Evolutionary conservation across 2,797 vertebrate genomes (phyloP).

Genomic region (Artibeus lituratus): DNA sequence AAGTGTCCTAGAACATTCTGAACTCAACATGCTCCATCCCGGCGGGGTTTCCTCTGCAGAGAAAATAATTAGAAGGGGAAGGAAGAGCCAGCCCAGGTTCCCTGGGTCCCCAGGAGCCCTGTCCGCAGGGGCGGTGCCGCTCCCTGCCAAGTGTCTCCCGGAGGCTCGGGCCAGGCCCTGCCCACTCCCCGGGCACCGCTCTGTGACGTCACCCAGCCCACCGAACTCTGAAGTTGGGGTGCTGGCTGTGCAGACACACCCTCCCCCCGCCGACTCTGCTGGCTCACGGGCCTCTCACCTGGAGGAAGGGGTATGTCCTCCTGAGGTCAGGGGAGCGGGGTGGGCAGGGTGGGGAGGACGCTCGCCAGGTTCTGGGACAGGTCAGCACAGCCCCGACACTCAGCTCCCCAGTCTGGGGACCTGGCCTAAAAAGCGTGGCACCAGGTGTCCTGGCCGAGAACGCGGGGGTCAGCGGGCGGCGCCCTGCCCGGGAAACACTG

Average conservation of each 20-base stretch:
- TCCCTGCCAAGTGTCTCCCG: not conserved
- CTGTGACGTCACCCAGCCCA: too few species aligned
- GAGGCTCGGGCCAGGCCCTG: accelerated
- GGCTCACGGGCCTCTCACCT: not conserved
- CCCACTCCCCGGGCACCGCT: accelerated
- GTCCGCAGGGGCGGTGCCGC: accelerated
- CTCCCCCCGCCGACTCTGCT: accelerated
- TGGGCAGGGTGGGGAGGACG: not conserved
- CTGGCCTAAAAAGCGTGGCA: not conserved
- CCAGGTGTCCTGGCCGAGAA: accelerated
- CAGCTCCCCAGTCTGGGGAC: too few species aligned
- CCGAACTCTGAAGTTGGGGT: not conserved
- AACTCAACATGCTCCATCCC: not conserved
- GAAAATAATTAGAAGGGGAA: slow-evolving; percentile 35
- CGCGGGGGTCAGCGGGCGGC: accelerated
- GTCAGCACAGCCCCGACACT: not conserved
- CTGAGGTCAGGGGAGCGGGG: not conserved
- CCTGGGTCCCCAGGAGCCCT: accelerated
- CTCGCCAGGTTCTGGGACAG: not conserved
- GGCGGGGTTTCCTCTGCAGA: not conserved
- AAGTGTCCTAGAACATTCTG: slow-evolving; percentile 51
- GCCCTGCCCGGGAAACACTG: not conserved
- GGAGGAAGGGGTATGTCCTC: not conserved
- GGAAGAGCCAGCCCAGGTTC: not conserved
- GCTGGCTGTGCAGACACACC: accelerated